Evolutionary conservation across 2,113 vertebrate genomes (phyloP).

Genomic region (Otus sunia): DNA sequence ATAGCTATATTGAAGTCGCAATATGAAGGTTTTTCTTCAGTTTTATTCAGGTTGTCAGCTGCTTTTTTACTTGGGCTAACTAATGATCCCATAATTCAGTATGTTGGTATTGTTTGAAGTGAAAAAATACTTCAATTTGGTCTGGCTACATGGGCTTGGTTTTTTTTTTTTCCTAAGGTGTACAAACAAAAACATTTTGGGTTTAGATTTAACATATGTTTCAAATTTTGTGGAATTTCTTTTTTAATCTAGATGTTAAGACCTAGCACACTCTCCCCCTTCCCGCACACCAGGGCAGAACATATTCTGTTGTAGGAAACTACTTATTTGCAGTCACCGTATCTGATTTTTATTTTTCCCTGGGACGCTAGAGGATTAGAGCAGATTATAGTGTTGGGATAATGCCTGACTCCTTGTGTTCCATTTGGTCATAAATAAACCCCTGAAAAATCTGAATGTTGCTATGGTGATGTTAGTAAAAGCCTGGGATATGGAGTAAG

Average conservation of each 20-base stretch:
- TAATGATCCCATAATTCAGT: neutral
- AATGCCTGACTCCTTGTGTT: slow-evolving; percentile 69
- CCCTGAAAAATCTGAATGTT: slow-evolving; percentile 63
- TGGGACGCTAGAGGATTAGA: slow-evolving; percentile 65
- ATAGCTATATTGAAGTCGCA: neutral
- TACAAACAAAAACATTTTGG: neutral
- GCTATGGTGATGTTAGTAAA: slow-evolving; percentile 64
- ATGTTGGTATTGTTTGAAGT: neutral
- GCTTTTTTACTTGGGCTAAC: neutral
- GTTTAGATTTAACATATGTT: neutral
- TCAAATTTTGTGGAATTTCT: neutral
- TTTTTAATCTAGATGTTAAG: neutral
- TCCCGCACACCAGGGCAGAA: neutral
- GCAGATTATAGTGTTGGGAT: slow-evolving; percentile 72
- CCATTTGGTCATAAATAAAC: slow-evolving; percentile 72
- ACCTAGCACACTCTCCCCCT: neutral
- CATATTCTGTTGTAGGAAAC: neutral
- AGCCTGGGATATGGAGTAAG: slow-evolving; percentile 20
- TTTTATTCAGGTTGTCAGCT: neutral
- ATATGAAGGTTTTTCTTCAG: neutral
- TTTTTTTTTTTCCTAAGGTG: neutral
- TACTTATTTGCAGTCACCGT: neutral
- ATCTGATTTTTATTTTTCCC: slow-evolving; percentile 58
- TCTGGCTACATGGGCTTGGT: neutral
- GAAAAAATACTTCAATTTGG: neutral